phyloP scores from a whole-genome alignment of 2,113 vertebrate species.

The Protomyctophum bolini region DNA sequence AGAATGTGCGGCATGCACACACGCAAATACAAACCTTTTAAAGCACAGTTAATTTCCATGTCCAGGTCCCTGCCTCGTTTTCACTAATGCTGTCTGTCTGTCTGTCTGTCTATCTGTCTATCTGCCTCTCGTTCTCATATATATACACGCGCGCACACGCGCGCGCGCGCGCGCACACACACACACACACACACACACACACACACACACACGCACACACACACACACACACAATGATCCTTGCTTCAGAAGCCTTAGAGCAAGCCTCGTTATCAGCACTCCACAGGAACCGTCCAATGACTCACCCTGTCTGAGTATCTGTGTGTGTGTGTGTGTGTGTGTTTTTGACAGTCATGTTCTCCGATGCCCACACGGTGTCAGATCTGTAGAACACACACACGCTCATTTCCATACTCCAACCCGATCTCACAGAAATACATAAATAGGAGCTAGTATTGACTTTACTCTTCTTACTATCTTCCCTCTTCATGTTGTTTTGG shows the following conservation, averaged over 20 bases:
- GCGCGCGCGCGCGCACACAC: slow-evolving; percentile 17
- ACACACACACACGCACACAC: neutral
- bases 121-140: slow-evolving; percentile 38
- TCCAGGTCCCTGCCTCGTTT: neutral
- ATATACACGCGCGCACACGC: slow-evolving; percentile 23
- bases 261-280: slow-evolving; percentile 68
- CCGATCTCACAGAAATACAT: too few relatives aligned
- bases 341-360: slow-evolving; percentile 26
- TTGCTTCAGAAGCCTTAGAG: slow-evolving; percentile 52
- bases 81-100: neutral
- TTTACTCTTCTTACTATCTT: too few relatives aligned
- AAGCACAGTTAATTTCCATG: slow-evolving; percentile 18
- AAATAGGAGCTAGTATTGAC: too few relatives aligned
- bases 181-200: neutral
- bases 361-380: neutral
- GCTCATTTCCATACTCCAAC: too few relatives aligned
- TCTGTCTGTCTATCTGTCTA: slow-evolving; percentile 27
- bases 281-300: slow-evolving; percentile 63
- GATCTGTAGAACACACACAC: neutral
- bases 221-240: slow-evolving; percentile 5
- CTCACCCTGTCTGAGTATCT: slow-evolving; percentile 47
- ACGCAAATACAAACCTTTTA: slow-evolving; percentile 3
- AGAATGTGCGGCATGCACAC: neutral
- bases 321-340: slow-evolving; percentile 22
- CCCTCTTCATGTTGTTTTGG: too few relatives aligned